Conservation (phyloP, 1,140 invertebrate species). For the Trichomalopsis sarcophagae region DNA sequence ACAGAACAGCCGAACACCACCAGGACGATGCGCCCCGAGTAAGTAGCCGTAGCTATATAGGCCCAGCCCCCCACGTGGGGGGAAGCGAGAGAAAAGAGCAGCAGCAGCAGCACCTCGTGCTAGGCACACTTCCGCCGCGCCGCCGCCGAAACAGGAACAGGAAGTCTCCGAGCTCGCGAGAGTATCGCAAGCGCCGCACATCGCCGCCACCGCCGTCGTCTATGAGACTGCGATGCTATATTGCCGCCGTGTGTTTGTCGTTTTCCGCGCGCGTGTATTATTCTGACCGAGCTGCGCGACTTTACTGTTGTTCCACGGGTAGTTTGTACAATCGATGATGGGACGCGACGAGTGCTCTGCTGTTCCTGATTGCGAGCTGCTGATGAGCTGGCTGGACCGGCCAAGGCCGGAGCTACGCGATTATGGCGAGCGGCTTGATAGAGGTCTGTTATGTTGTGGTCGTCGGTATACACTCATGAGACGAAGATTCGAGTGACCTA, state of each 20-base stretch:
- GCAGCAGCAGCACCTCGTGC: conserved; percentile 14
- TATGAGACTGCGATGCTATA: background rate
- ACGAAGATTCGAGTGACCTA: background rate
- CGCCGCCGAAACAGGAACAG: conserved; percentile 72
- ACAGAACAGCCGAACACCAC: background rate
- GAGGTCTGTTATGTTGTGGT: conserved; percentile 22
- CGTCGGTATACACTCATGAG: background rate
- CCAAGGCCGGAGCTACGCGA: conserved; percentile 8
- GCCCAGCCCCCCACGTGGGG: conserved; percentile 31
- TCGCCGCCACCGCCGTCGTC: conserved; percentile 34
- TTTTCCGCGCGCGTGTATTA: background rate
- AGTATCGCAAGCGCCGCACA: conserved; percentile 39
- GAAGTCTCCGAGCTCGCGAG: conserved; percentile 68
- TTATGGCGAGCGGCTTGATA: background rate
- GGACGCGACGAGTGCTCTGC: background rate
- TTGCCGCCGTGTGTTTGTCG: background rate
- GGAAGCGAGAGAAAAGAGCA: conserved; percentile 15
- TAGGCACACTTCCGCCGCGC: conserved; percentile 69
- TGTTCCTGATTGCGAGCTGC: conserved; percentile 14
- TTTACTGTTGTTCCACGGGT: background rate
- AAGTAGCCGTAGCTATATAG: conserved; percentile 23
- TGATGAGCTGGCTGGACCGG: background rate
- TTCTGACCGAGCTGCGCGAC: background rate
- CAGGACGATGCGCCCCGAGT: conserved; percentile 40
- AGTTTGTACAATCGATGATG: too few relatives aligned